Evolutionary conservation across 2,888 invertebrate species (phyloP).

Genomic region (Schizaphis graminum): DNA sequence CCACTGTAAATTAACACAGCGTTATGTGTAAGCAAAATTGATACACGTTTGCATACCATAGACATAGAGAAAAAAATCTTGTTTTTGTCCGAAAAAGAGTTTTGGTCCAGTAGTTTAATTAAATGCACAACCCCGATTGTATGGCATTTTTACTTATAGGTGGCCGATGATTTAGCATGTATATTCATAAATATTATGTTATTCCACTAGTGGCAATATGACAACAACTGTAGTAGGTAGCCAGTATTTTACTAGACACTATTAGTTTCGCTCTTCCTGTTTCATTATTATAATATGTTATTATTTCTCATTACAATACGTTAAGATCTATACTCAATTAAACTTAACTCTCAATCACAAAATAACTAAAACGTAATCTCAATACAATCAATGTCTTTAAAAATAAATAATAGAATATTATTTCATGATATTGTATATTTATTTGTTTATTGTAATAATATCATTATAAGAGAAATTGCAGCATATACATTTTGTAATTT

Average conservation of each 20-base stretch:
- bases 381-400: neutral
- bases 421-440: neutral
- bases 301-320: neutral
- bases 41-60: neutral
- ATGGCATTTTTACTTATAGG: neutral
- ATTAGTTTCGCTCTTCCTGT: neutral
- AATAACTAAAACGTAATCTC: neutral
- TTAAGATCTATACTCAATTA: neutral
- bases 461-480: neutral
- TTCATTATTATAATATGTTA: neutral
- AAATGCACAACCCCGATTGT: neutral
- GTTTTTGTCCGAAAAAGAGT: neutral
- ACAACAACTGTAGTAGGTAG: neutral
- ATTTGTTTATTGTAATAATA: neutral
- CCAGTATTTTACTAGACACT: neutral
- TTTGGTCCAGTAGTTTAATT: neutral
- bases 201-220: neutral
- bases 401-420: neutral
- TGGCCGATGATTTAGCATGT: neutral
- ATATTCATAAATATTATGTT: neutral
- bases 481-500: neutral
- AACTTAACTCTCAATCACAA: neutral
- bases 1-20: neutral
- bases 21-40: neutral
- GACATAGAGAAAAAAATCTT: neutral